Evolutionary conservation across 2,888 invertebrate genomes (phyloP), one percentile per base, ranked within the genome.

Genomic region (Drosophila picticornis): DNA sequence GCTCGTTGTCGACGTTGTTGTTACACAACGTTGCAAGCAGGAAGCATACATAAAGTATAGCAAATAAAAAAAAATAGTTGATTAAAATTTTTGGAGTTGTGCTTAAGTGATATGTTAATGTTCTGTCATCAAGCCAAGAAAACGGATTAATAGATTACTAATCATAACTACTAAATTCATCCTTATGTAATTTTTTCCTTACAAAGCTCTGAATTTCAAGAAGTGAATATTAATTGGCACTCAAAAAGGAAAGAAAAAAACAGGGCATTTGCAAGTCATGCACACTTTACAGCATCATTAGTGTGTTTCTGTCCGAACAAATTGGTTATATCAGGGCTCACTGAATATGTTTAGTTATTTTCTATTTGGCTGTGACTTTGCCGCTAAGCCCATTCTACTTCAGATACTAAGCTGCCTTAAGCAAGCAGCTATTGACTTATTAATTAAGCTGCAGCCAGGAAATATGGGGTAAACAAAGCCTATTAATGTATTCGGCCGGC

Each of bases 401-500:
- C 19, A 19, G 27, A 56, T 38, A 13, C 32, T 65, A 76, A 75
- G 77, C 80, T 38, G 77, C 69, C 71, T 57, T 70, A 75, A 72
- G 83, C 69, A 68, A 57, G 55, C 69, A 60, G 71, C 81, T 77
- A 88, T 84, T 86, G 90, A 81, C 87, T 90, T 86, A 90, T 86
- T 86, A 86, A 86, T 86, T 90, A 90, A 81, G 89, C 75, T 71
- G 62, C 66, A 72, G 62, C 60, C 11, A 40, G 65, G 52, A 52
- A 40, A 46, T 40, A 25, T 22, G 31, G 55, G 27, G n/a, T 29
- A 50, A 27, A 27, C 27, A 51, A 60, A 36, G 48, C 60, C 58
- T 48, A 27, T 55, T 48, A 55, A 22, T 34, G 36, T 59, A 34
- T 58, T 58, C 63, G 68, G 66, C 61, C 68, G 74, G 80, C 85